Conservation (phyloP, 2,888 invertebrate species). For the Phyllotreta cruciferae region DNA sequence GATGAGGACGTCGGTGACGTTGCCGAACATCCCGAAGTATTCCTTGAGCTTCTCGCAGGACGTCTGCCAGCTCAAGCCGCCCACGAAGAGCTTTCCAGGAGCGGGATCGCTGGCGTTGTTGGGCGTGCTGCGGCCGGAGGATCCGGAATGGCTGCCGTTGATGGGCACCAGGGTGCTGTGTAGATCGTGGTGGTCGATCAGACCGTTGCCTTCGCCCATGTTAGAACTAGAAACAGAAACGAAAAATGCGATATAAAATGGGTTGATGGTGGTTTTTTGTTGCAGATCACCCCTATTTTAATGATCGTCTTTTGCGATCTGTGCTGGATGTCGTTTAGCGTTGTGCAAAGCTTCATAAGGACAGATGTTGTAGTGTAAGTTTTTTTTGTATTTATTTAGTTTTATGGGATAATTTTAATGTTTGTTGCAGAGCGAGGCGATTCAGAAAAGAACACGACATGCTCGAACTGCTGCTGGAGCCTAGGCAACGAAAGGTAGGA, state of each 20-base stretch:
- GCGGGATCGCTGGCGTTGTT: slow-evolving; percentile 72
- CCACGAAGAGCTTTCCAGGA: slow-evolving; percentile 88
- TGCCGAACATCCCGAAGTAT: slow-evolving; percentile 91
- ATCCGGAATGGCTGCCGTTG: slow-evolving; percentile 66
- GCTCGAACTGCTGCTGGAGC: too few relatives aligned
- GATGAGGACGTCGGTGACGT: slow-evolving; percentile 89
- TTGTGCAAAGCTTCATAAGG: slow-evolving; percentile 36
- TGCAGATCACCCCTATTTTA: slow-evolving; percentile 34
- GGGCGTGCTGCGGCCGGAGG: slow-evolving; percentile 80
- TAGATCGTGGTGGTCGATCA: slow-evolving; percentile 63
- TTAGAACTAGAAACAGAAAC: slow-evolving; percentile 61
- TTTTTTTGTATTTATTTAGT: neutral
- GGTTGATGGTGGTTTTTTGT: too few relatives aligned
- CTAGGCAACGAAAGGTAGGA: too few relatives aligned
- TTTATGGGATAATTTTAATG: too few relatives aligned
- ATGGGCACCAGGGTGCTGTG: slow-evolving; percentile 57
- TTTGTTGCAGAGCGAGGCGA: too few relatives aligned
- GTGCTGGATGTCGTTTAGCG: slow-evolving; percentile 42
- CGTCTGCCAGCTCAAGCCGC: slow-evolving; percentile 93
- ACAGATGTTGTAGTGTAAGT: slow-evolving; percentile 40
- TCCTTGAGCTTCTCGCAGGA: slow-evolving; percentile 91
- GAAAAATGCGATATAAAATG: too few relatives aligned
- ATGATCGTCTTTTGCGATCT: slow-evolving; percentile 32
- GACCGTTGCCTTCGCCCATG: slow-evolving; percentile 63
- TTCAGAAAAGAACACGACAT: too few relatives aligned